These are phyloP conservation scores for Apodemia duryi DNA, from an alignment of 2,888 invertebrate genomes.

Conservation along the genomic window DNA sequence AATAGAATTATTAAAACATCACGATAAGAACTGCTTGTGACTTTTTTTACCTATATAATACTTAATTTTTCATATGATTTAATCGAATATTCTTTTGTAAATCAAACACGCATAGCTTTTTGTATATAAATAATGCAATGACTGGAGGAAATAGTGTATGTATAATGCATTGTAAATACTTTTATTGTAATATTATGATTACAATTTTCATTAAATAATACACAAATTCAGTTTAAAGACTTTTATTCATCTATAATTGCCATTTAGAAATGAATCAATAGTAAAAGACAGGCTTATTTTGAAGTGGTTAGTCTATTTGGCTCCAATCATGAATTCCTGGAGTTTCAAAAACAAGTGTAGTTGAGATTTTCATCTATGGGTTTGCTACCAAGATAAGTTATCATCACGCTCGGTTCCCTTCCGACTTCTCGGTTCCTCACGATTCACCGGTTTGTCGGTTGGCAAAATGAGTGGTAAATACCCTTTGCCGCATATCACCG, in stretches of 20 bases:
- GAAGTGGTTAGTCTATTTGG: no score
- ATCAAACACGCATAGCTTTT: constrained; percentile 32
- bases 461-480: no score
- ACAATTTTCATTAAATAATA: constrained; percentile 64
- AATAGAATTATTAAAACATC: background rate
- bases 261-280: no score
- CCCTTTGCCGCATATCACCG: no score
- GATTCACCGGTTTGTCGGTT: no score
- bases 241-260: constrained; percentile 17
- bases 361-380: no score
- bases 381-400: no score
- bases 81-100: constrained; percentile 16
- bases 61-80: background rate
- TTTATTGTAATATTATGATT: constrained; percentile 75
- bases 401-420: no score
- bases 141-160: constrained; percentile 30
- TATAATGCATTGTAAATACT: constrained; percentile 67
- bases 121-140: constrained; percentile 48
- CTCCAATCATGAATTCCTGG: no score
- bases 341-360: no score
- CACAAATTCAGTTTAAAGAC: constrained; percentile 32
- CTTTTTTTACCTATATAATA: background rate
- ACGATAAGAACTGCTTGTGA: background rate
- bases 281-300: no score
- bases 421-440: no score